Evolutionary conservation across 2,797 vertebrate genomes (phyloP).

Genomic region (Lateolabrax maculatus): DNA sequence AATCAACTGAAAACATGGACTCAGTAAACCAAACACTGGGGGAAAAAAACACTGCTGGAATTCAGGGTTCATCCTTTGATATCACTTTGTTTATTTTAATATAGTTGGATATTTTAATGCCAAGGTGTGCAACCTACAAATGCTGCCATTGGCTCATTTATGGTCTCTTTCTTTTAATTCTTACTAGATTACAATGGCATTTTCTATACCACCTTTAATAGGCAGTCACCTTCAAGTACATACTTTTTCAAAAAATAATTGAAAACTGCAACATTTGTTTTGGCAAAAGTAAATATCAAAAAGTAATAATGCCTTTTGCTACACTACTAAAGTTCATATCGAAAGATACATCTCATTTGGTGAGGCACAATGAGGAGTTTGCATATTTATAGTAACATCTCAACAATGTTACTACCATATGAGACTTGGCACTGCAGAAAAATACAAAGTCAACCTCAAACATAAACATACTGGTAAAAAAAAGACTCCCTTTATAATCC

Average conservation of each 20-base stretch:
- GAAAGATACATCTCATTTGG: constrained; percentile 1
- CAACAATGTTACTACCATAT: not conserved
- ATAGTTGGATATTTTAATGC: not conserved
- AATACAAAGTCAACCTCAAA: not conserved
- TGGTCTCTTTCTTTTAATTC: too few species aligned
- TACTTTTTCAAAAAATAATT: not conserved
- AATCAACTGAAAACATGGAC: not conserved
- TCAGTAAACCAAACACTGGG: not conserved
- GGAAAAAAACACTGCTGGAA: too few species aligned
- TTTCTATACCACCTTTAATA: not conserved
- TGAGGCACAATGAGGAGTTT: not conserved
- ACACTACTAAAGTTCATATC: not conserved
- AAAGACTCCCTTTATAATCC: not conserved
- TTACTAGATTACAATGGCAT: not conserved
- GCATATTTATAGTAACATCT: constrained; percentile 9
- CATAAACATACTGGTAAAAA: constrained; percentile 1
- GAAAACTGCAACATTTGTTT: constrained; percentile 8
- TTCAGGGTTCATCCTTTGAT: not conserved
- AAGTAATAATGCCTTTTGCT: not conserved
- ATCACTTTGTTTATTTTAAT: constrained; percentile 4
- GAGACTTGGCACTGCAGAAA: constrained; percentile 9
- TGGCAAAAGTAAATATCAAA: not conserved
- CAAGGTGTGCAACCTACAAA: not conserved
- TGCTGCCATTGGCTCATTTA: not conserved
- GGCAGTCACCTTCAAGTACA: not conserved